Percentiles rank a stretch among this genome's conserved stretches.
Conservation (phyloP, 2,113 vertebrate species). For the Percina caprodes region DNA sequence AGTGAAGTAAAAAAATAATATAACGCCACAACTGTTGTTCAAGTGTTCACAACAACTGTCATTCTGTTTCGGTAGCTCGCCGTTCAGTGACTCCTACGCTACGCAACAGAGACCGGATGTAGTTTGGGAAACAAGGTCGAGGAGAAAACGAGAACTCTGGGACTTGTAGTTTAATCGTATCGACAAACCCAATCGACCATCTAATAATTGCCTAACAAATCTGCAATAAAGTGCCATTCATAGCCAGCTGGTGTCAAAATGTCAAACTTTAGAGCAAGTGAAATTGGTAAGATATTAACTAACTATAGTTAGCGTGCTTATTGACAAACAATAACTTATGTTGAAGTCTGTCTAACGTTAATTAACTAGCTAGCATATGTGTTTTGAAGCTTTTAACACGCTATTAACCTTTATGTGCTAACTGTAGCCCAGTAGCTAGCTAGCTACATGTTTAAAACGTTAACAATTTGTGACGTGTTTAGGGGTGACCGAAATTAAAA, state of each 20-base stretch:
- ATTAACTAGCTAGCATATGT: not conserved
- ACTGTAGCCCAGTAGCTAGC: not conserved
- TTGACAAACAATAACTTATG: not conserved
- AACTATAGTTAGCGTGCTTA: not conserved
- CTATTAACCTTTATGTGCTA: not conserved
- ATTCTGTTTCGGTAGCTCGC: not conserved
- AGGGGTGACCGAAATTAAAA: not conserved
- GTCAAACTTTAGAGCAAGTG: not conserved
- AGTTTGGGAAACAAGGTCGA: not conserved
- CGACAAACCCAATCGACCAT: not conserved
- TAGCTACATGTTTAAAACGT: not conserved
- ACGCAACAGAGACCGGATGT: slow-evolving; percentile 30
- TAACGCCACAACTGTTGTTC: not conserved
- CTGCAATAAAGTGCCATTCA: not conserved
- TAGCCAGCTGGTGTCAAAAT: slow-evolving; percentile 22
- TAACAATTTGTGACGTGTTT: not conserved
- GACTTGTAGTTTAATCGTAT: slow-evolving; percentile 48
- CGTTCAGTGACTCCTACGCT: too few species aligned
- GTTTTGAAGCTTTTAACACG: not conserved
- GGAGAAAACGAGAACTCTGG: slow-evolving; percentile 32
- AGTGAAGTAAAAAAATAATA: not conserved
- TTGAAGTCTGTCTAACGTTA: not conserved
- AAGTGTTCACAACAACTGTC: not conserved
- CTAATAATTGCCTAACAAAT: too few species aligned
- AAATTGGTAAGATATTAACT: slow-evolving; percentile 27